Evolutionary conservation across 2,113 vertebrate genomes (phyloP).

Genomic region (Chionodraco myersi): DNA sequence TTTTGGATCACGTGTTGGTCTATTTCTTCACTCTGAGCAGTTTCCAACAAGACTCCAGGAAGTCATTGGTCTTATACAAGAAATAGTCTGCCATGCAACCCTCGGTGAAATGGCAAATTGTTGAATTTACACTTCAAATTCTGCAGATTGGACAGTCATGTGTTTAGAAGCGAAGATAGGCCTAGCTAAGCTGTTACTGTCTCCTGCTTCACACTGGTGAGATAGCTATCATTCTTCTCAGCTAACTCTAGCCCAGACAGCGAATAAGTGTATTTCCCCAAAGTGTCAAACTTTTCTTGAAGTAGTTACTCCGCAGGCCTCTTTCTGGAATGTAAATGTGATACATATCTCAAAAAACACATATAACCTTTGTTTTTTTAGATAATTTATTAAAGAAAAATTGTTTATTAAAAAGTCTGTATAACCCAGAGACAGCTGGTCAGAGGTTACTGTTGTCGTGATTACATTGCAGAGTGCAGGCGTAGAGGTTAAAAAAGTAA

Average conservation of each 20-base stretch:
- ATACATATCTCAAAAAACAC: background rate
- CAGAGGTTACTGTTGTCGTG: background rate
- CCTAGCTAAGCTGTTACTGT: background rate
- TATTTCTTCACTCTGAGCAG: background rate
- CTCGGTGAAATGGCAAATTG: background rate
- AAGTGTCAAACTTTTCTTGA: background rate
- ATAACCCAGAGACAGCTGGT: slow-evolving; percentile 4
- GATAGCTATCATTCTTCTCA: background rate
- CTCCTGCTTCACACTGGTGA: background rate
- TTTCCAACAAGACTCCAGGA: background rate
- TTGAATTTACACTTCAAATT: background rate
- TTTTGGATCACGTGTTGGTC: background rate
- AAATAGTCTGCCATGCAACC: background rate
- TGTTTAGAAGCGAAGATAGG: background rate
- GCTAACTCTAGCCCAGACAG: background rate
- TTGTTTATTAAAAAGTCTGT: slow-evolving; percentile 11
- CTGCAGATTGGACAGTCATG: background rate
- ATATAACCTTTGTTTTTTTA: slow-evolving; percentile 8
- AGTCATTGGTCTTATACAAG: background rate
- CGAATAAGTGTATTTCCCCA: background rate
- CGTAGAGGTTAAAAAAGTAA: slow-evolving; percentile 34
- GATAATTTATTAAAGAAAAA: slow-evolving; percentile 13
- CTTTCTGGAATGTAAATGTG: background rate
- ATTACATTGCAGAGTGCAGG: slow-evolving; percentile 13
- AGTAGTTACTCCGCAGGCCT: background rate